A percentile compares a stretch with the other conserved stretches of the same genome.
These are phyloP conservation scores for Nineta flava DNA, from an alignment of 2,888 invertebrate species.

Conservation along the genomic window DNA sequence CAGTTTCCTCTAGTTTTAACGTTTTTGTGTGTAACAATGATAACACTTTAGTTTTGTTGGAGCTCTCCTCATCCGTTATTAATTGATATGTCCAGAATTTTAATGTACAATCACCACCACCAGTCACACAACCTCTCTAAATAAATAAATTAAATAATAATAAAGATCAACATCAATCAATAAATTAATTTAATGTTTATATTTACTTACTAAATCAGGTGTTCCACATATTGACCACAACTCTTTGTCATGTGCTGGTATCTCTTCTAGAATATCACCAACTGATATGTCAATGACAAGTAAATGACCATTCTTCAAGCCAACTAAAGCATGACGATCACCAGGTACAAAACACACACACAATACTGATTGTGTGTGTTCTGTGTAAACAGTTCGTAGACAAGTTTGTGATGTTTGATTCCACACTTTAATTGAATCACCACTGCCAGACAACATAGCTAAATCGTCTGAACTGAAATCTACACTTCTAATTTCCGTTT, in stretches of 20 bases:
- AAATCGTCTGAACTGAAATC: conserved; percentile 84
- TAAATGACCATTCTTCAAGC: conserved; percentile 68
- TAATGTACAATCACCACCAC: conserved; percentile 76
- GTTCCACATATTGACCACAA: conserved; percentile 62
- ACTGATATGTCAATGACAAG: conserved; percentile 73
- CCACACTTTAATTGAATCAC: conserved; percentile 86
- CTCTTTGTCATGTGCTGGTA: conserved; percentile 68
- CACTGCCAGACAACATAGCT: conserved; percentile 73
- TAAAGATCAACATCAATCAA: background rate
- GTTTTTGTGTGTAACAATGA: conserved; percentile 68
- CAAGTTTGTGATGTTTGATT: conserved; percentile 60
- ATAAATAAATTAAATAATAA: conserved; percentile 9
- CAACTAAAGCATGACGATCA: conserved; percentile 79
- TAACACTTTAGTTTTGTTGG: conserved; percentile 49
- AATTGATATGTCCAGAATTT: conserved; percentile 92
- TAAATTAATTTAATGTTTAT: background rate
- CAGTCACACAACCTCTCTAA: conserved; percentile 65
- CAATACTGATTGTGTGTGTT: conserved; percentile 47
- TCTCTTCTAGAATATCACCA: conserved; percentile 63
- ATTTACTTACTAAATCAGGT: conserved; percentile 52
- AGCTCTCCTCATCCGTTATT: conserved; percentile 45
- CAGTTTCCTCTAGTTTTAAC: conserved; percentile 73
- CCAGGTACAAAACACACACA: conserved; percentile 70
- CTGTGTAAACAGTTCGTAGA: conserved; percentile 46
- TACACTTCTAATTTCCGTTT: conserved; percentile 73